These are phyloP conservation scores for Psammodynastes pulverulentus DNA, from an alignment of 2,113 vertebrate species.

Conservation along the genomic window DNA sequence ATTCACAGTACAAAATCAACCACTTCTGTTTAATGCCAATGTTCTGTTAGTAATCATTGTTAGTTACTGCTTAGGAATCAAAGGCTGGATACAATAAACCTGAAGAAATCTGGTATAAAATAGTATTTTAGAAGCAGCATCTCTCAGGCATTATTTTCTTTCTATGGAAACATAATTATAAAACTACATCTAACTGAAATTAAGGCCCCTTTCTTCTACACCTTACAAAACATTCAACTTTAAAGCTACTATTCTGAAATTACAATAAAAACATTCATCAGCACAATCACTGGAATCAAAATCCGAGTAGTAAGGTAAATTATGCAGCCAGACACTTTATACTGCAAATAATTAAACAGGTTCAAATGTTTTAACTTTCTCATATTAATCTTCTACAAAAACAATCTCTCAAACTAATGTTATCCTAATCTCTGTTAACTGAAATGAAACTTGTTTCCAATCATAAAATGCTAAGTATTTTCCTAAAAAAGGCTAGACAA, in stretches of 20 bases:
- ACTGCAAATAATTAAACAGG: not conserved
- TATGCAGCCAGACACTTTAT: not conserved
- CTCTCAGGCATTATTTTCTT: slow-evolving; percentile 4
- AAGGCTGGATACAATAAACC: slow-evolving; percentile 9
- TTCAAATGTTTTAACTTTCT: slow-evolving; percentile 20
- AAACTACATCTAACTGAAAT: slow-evolving; percentile 34
- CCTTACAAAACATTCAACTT: slow-evolving; percentile 34
- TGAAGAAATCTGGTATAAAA: slow-evolving; percentile 17
- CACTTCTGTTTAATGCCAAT: not conserved
- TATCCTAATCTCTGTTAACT: slow-evolving; percentile 42
- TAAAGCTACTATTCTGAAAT: slow-evolving; percentile 14
- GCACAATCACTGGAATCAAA: not conserved
- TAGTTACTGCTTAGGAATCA: slow-evolving; percentile 4
- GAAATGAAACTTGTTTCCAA: slow-evolving; percentile 9
- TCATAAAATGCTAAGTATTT: slow-evolving; percentile 2
- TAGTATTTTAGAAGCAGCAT: slow-evolving; percentile 12
- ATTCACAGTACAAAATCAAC: not conserved
- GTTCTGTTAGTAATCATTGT: not conserved
- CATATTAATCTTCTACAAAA: slow-evolving; percentile 18
- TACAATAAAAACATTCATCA: slow-evolving; percentile 18
- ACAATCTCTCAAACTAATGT: slow-evolving; percentile 41
- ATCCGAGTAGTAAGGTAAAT: not conserved
- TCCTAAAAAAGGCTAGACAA: not conserved
- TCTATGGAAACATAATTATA: slow-evolving; percentile 23
- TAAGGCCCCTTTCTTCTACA: slow-evolving; percentile 50